These are phyloP conservation scores for Loripinus fragilis DNA, from an alignment of 2,888 invertebrate species.

Conservation along the genomic window DNA sequence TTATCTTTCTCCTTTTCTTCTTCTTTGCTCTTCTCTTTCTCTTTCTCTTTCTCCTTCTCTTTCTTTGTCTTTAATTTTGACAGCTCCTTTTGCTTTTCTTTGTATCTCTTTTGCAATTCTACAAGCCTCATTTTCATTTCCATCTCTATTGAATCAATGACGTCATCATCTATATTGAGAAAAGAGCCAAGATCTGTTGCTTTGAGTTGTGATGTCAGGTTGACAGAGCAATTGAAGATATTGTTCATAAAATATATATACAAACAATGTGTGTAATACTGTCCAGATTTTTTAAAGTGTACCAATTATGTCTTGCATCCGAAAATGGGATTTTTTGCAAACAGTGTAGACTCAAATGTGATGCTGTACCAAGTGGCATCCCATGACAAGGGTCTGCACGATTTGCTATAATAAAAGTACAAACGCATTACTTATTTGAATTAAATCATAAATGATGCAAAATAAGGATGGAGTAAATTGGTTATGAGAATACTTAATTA, in stretches of 20 bases:
- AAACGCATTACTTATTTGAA: too few species aligned
- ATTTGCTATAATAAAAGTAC: too few species aligned
- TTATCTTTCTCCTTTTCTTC: background rate
- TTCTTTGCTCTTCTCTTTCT: background rate
- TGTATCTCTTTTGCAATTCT: slow-evolving; percentile 91
- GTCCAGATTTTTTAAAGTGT: too few species aligned
- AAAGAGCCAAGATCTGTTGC: slow-evolving; percentile 76
- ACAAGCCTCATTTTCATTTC: slow-evolving; percentile 92
- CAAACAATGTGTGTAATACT: too few species aligned
- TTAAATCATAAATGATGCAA: too few species aligned
- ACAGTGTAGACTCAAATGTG: too few species aligned
- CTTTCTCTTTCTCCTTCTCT: slow-evolving; percentile 53
- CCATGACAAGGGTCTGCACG: too few species aligned
- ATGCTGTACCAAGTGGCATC: too few species aligned
- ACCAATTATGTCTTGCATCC: too few species aligned
- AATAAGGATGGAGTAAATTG: too few species aligned
- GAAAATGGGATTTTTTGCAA: too few species aligned
- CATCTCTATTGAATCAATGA: slow-evolving; percentile 85
- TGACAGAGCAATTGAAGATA: slow-evolving; percentile 40
- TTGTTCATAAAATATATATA: slow-evolving; percentile 15
- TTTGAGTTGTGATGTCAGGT: slow-evolving; percentile 70
- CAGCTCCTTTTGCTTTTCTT: slow-evolving; percentile 93
- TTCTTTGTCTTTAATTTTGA: slow-evolving; percentile 83
- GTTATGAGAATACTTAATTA: too few species aligned
- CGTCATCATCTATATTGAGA: slow-evolving; percentile 74